Percentiles rank a stretch among this genome's conserved stretches.
Evolutionary conservation across 2,797 vertebrate genomes (phyloP).

Genomic region (Sebastolobus alascanus): DNA sequence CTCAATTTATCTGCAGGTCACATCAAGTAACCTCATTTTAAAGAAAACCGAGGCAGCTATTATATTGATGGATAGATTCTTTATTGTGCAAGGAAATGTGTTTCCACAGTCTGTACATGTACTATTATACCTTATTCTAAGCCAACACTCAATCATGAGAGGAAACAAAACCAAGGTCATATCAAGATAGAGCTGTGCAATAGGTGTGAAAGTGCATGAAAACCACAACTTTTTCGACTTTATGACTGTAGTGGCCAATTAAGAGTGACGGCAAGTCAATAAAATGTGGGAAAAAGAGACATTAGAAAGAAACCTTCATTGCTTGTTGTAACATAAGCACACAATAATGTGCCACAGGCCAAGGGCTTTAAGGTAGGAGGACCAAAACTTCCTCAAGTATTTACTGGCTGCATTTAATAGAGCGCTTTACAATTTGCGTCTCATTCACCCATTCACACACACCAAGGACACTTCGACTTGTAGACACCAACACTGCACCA

Average conservation of each 20-base stretch:
- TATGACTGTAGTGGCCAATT: not conserved
- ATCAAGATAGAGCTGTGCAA: not conserved
- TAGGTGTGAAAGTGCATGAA: not conserved
- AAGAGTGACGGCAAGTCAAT: not conserved
- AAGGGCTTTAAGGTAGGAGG: not conserved
- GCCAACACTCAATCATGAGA: not conserved
- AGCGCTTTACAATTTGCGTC: not conserved
- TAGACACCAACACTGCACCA: not conserved
- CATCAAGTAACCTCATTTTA: not conserved
- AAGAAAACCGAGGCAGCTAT: not conserved
- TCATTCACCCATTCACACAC: not conserved
- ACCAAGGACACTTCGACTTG: not conserved
- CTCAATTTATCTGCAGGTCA: constrained; percentile 4
- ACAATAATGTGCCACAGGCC: not conserved
- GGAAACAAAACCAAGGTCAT: not conserved
- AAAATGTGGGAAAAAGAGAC: not conserved
- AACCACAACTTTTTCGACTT: not conserved
- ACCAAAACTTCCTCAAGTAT: not conserved
- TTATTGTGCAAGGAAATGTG: not conserved
- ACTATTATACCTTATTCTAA: not conserved
- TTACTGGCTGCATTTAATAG: not conserved
- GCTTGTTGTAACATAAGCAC: not conserved
- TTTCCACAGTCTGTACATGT: not conserved
- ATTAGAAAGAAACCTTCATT: not conserved
- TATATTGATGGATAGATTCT: not conserved